Conservation (phyloP, 2,888 invertebrate species). For the Trichogramma evanescens region DNA sequence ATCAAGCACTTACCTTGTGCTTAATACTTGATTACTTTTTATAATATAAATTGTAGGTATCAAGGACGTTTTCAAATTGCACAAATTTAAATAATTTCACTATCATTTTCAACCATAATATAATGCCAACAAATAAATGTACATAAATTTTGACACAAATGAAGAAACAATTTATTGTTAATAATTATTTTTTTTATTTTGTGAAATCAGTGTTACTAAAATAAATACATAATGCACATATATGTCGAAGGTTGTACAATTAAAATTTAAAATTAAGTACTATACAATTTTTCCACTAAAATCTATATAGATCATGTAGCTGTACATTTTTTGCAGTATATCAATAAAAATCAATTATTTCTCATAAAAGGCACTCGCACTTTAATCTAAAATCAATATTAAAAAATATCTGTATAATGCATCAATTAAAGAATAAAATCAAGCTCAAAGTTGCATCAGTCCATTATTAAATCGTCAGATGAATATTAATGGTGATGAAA, state of each 20-base stretch:
- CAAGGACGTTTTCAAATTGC: too few species aligned
- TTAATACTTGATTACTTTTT: too few species aligned
- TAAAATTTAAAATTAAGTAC: slow-evolving; percentile 15
- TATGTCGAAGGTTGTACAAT: not conserved
- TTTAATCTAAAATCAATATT: not conserved
- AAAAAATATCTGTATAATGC: slow-evolving; percentile 12
- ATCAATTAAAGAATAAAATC: not conserved
- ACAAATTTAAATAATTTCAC: not conserved
- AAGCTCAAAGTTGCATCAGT: too few species aligned
- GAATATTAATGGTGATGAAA: slow-evolving; percentile 6
- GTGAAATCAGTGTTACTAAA: slow-evolving; percentile 17
- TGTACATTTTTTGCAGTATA: slow-evolving; percentile 11
- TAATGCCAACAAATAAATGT: not conserved
- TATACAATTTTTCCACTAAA: slow-evolving; percentile 15
- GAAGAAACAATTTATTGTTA: too few species aligned
- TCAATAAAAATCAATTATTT: not conserved
- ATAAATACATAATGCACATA: slow-evolving; percentile 13
- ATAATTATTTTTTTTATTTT: slow-evolving; percentile 11
- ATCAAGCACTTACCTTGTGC: too few species aligned
- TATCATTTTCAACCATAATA: not conserved
- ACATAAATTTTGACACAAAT: slow-evolving; percentile 1
- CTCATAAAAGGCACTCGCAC: slow-evolving; percentile 10
- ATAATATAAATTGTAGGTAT: too few species aligned
- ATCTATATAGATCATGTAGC: slow-evolving; percentile 11
- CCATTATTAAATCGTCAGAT: slow-evolving; percentile 6